Base-by-base conservation (phyloP, 2,888 invertebrate genomes). In the Sinodicranocentrus sp. region DNA sequence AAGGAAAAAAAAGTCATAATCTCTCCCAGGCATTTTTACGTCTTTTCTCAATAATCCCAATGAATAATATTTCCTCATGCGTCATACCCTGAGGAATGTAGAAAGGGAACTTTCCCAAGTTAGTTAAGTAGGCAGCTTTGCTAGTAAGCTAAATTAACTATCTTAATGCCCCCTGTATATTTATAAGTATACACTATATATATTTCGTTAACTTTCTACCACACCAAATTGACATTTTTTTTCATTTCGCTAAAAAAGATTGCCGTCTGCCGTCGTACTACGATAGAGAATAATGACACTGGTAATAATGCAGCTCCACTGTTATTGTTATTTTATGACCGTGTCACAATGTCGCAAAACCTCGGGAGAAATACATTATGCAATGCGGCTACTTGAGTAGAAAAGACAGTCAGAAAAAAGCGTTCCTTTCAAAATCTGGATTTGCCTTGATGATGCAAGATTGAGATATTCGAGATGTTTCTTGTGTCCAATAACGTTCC, bases 281-380 rank as follows among this genome's bases (percentile, higher is more conserved):
- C 19, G 52, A 52, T 19, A 52, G 52, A n/a, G 52, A 17, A 19
- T 52, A 52, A 52, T 52, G 52, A 52, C 52, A 17, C 52, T 52
- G 52, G 52, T 19, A 52, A 52, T 52, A 52, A 52, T 52, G 52
- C 17, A 52, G 52, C 52, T 52, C 52, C 52, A 52, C 17, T 52
- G 19, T 52, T 52, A 52, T 52, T 52, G 52, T 52, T 52, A 52
- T 52, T 52, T 52, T 52, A 52, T 52, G 52, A 52, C 52, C 44
- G 44, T 52, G 52, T 52, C 52, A 52, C 52, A n/a, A 52, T 52
- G 52, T 52, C 52, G 52, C 52, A 52, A 52, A 52, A 52, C 19
- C 52, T 17, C 52, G 17, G 19, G 44, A 44, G n/a, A 52, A 52
- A 52, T 17, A 52, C 8, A 19, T n/a, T 52, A 19, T 52, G 19